These are phyloP conservation scores for Rhincodon typus DNA, from an alignment of 2,797 vertebrate species.

Conservation along the genomic window DNA sequence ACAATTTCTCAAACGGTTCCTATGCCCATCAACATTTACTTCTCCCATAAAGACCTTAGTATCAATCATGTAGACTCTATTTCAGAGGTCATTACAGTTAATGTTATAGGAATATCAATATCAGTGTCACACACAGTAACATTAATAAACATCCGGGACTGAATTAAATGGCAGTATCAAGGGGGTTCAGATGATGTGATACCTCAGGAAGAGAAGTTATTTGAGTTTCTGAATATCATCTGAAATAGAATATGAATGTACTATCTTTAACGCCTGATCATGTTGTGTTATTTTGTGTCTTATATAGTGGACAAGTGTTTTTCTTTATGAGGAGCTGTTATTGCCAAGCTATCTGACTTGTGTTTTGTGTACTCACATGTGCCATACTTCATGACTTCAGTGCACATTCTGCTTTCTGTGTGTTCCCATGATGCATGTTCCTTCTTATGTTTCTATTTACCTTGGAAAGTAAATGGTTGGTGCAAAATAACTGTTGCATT, in stretches of 20 bases:
- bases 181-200: neutral
- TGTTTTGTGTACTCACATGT: neutral
- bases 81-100: conserved; percentile 24
- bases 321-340: neutral
- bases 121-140: neutral
- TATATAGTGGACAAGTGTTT: neutral
- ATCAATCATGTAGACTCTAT: neutral
- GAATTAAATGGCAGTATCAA: neutral
- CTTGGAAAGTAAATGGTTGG: neutral
- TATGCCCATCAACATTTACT: neutral
- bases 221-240: conserved; percentile 16
- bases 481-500: neutral
- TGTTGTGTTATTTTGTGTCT: neutral
- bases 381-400: neutral
- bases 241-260: conserved; percentile 13
- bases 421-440: neutral
- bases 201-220: neutral
- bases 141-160: conserved; percentile 19
- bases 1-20: neutral
- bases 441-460: neutral
- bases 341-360: neutral
- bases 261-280: neutral
- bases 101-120: conserved; percentile 8
- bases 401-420: neutral
- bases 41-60: neutral